Evolutionary conservation across 2,113 vertebrate species (phyloP).

Genomic region (Lota lota): DNA sequence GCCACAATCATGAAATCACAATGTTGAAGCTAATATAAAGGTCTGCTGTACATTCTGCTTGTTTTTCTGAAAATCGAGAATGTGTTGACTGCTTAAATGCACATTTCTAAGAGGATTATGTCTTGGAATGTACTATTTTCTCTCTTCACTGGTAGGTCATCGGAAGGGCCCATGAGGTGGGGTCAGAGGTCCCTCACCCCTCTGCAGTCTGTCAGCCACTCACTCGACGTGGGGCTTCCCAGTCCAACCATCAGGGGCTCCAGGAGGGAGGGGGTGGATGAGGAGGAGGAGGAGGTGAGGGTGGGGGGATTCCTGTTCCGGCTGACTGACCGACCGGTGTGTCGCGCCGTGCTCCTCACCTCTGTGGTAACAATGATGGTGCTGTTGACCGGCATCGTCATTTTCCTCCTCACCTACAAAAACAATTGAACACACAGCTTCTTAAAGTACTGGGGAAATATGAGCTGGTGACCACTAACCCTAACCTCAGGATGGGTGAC

Average conservation of each 20-base stretch:
- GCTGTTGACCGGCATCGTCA: conserved; percentile 50
- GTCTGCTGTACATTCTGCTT: too few relatives aligned
- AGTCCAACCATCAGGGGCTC: background rate
- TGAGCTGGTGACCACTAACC: too few relatives aligned
- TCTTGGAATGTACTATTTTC: too few relatives aligned
- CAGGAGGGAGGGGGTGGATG: accelerated
- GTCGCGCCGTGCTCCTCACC: conserved; percentile 47
- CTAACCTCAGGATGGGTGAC: too few relatives aligned
- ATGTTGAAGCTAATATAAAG: too few relatives aligned
- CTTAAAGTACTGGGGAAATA: too few relatives aligned
- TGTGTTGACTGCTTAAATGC: background rate
- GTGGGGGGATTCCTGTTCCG: conserved; percentile 15
- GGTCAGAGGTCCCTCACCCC: conserved; percentile 3
- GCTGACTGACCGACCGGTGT: conserved; percentile 36
- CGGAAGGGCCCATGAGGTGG: background rate
- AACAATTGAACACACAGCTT: accelerated
- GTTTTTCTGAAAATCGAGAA: background rate
- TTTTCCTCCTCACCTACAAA: conserved; percentile 29
- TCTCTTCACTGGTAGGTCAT: conserved; percentile 23
- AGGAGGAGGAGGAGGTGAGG: accelerated
- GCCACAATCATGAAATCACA: too few relatives aligned
- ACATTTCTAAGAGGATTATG: background rate
- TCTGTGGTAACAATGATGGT: conserved; percentile 46
- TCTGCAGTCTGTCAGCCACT: conserved; percentile 25
- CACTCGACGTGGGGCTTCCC: conserved; percentile 68